phyloP scores from a whole-genome alignment of 2,797 vertebrate genomes.

The Micrastur ruficollis region DNA sequence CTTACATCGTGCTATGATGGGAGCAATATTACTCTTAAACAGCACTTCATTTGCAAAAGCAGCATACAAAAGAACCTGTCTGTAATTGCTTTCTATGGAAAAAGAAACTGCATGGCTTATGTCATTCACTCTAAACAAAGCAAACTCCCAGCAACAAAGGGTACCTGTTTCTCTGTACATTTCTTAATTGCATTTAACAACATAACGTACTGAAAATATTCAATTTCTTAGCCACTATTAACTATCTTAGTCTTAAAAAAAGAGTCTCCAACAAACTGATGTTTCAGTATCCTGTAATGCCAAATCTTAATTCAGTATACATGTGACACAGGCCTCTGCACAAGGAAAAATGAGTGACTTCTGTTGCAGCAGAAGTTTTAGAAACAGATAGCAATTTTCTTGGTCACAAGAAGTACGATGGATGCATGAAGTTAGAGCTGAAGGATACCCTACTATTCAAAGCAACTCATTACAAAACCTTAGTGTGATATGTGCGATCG shows the following conservation, averaged over 20 bases:
- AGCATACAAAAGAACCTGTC: neutral
- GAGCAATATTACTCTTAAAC: neutral
- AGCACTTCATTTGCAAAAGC: neutral
- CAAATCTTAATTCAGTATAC: neutral
- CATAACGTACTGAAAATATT: neutral
- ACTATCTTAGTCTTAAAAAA: neutral
- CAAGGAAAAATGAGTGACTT: neutral
- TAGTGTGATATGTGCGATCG: accelerated
- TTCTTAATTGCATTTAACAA: neutral
- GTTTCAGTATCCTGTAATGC: neutral
- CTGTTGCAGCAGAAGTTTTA: neutral
- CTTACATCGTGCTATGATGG: neutral
- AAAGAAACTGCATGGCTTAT: neutral
- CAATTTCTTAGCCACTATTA: neutral
- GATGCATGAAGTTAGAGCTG: neutral
- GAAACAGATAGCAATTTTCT: neutral
- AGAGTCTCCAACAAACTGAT: neutral
- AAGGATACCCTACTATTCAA: neutral
- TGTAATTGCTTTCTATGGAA: neutral
- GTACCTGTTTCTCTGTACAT: neutral
- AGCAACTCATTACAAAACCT: neutral
- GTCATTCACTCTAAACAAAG: neutral
- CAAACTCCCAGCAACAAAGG: neutral
- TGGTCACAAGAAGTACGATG: neutral
- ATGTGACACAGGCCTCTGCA: neutral